Evolutionary conservation across 2,888 invertebrate genomes (phyloP), one percentile per base, ranked within the genome.

Genomic region (Synergus laeviventris): DNA sequence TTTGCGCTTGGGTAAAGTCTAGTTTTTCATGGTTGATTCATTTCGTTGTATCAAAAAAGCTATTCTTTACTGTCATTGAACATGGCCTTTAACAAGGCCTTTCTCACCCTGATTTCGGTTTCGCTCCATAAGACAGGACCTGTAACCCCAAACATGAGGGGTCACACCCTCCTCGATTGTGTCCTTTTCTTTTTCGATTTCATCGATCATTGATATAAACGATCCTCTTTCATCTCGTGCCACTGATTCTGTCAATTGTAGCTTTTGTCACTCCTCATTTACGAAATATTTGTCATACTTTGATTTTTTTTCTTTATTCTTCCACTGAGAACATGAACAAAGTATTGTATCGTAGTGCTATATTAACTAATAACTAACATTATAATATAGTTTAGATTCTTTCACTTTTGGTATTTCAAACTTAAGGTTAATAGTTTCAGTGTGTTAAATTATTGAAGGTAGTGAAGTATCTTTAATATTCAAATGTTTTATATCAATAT

Each of bases 101-200:
- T 79, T 78, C 77, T 77, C 80, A 79, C 79, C 78, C 80, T 78
- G 79, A 75, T 83, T 80, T 78, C 80, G 81, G 82, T 81, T 79
- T 76, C 81, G 81, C 78, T 80, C 78, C 79, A 79, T 61, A 76
- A 76, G 56, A 70, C 49, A 70, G 45, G 45, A 64, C 64, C 64
- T 64, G 38, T 12, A 5, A 38, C 18, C 18, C 70, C 49, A 70
- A 70, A 70, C 70, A 70, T 14, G 21, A 70, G 70, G 66, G 70
- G 70, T 70, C 70, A 70, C 70, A 70, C 70, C 70, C 70, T 70
- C 21, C 45, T 45, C 49, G 11, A 64, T 39, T 64, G 39, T 49
- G 70, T 70, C 45, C 38, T 54, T 73, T 39, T 74, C 62, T 70
- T 73, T 60, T 56, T 12, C 8, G 70, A 56, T 76, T 59, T 54